Percentiles rank a stretch among this genome's conserved stretches.
Conservation (phyloP, 2,797 vertebrate species). For the Helarctos malayanus region DNA sequence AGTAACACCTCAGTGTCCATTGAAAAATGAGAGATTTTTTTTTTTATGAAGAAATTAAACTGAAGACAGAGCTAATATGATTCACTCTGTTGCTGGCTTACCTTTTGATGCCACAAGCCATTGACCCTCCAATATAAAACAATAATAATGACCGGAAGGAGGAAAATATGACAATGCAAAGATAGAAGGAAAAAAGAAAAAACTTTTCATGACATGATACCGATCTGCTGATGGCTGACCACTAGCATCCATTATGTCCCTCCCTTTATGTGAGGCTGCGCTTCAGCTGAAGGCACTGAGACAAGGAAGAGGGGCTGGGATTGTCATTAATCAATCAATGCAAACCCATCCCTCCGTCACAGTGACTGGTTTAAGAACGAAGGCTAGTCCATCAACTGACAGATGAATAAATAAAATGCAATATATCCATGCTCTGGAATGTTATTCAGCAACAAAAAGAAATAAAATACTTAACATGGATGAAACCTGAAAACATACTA, state of each 20-base stretch:
- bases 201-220: constrained; percentile 14
- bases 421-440: neutral
- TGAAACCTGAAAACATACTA: neutral
- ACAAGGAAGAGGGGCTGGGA: neutral
- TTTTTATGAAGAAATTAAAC: constrained; percentile 86
- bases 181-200: neutral
- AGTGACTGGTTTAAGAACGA: constrained; percentile 4
- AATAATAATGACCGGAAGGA: constrained; percentile 23
- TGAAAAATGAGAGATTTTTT: constrained; percentile 79
- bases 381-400: neutral
- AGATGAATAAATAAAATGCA: neutral
- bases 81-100: constrained; percentile 67
- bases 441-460: neutral
- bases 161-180: neutral
- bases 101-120: constrained; percentile 80
- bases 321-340: neutral
- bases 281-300: neutral
- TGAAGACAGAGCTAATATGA: constrained; percentile 77
- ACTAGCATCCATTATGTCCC: accelerated
- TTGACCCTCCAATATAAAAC: constrained; percentile 53
- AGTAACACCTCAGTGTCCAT: constrained; percentile 76
- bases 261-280: neutral
- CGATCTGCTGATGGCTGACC: neutral
- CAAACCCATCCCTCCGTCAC: neutral
- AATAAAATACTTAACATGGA: neutral